Evolutionary conservation across 2,888 invertebrate genomes (phyloP), one percentile per base, ranked within the genome.

Genomic region (Matsumyia berberina): DNA sequence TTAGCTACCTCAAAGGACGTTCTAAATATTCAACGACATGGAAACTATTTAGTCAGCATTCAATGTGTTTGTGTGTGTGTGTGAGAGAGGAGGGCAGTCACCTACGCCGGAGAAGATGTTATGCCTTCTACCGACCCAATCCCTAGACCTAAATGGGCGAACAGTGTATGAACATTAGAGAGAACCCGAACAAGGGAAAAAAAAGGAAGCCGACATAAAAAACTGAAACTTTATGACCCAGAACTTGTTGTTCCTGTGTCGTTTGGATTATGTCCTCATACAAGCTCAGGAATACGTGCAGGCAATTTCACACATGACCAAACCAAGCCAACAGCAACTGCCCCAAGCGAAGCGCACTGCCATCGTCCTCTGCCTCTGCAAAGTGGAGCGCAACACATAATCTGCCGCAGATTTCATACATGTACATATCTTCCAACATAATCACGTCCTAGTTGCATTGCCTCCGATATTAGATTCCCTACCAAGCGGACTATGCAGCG

Each of bases 181-280:
- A 42, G 42, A 31, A 17, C n/a, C 33, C 9, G 9, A 37, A 49
- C 0, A 31, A n/a, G n/a, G n/a, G n/a, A n/a, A n/a, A n/a, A n/a
- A n/a, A n/a, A n/a, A n/a, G n/a, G n/a, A n/a, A 42, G 19, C n/a
- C 8, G 31, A 55, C 9, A 44, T 12, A 35, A 44, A 44, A 44
- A 69, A 19, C 31, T 62, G 15, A 55, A 74, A 62, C 53, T 57
- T 76, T 76, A 58, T 58, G 76, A 67, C 76, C 66, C 76, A 76
- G 76, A 67, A 76, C 76, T 67, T 67, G 58, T 51, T 76, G 66
- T 66, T 31, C 57, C 12, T 53, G n/a, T 39, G 39, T 33, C 37
- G 37, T 66, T 39, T 11, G 49, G 37, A 39, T 51, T 62, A 46
- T 58, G 29, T 51, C 29, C 60, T 57, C 19, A 46, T 19, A 15